Conservation (phyloP, 2,797 vertebrate genomes). For the Sebastes steindachneri region DNA sequence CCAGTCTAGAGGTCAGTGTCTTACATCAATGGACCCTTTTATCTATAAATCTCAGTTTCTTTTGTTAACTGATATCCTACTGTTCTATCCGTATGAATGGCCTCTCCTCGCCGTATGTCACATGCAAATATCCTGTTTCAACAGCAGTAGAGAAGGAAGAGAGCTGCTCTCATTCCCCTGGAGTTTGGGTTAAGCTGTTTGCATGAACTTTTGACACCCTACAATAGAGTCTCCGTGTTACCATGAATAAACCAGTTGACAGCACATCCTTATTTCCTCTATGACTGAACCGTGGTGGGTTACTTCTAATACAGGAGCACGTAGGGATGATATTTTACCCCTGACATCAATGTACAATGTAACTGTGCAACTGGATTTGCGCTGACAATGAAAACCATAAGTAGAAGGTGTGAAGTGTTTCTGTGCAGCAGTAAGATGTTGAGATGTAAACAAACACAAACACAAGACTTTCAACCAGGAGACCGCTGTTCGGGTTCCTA, state of each 20-base stretch:
- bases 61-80: neutral
- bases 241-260: conserved; percentile 42
- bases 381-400: neutral
- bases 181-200: conserved; percentile 33
- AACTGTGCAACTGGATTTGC: conserved; percentile 6
- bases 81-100: neutral
- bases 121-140: conserved; percentile 6
- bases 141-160: neutral
- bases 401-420: neutral
- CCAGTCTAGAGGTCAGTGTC: neutral
- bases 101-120: neutral
- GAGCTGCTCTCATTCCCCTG: neutral
- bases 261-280: conserved; percentile 14
- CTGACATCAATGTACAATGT: neutral
- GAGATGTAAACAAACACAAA: neutral
- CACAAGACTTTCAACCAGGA: too few relatives aligned
- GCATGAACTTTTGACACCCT: conserved; percentile 32
- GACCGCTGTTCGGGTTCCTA: too few relatives aligned
- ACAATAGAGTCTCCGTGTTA: conserved; percentile 13
- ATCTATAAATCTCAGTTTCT: neutral
- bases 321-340: neutral
- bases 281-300: neutral
- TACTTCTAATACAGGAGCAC: neutral
- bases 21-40: neutral
- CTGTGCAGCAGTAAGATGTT: neutral